A percentile compares a stretch with the other conserved stretches of the same genome.
Evolutionary conservation across 2,113 vertebrate genomes (phyloP).

Genomic region (Chitala chitala): DNA sequence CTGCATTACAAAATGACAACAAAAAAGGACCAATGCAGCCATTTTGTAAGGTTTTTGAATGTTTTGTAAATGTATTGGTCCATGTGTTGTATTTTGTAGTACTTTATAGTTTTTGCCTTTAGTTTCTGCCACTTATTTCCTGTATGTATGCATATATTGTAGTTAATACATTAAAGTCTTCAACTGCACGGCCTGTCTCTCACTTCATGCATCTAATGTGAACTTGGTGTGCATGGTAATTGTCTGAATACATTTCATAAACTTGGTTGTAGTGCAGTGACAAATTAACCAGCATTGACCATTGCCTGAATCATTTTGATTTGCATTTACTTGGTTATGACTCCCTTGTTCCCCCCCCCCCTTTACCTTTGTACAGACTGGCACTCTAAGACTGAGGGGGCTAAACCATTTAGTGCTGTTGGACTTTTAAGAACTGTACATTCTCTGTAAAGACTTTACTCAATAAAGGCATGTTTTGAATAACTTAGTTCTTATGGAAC

Average conservation of each 20-base stretch:
- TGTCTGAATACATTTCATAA: background rate
- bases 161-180: conserved; percentile 89
- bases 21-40: conserved; percentile 85
- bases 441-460: background rate
- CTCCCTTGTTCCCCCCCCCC: too few species aligned
- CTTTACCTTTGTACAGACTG: background rate
- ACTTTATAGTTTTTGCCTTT: conserved; percentile 85
- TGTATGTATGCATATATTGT: conserved; percentile 89
- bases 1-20: conserved; percentile 61
- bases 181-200: conserved; percentile 54
- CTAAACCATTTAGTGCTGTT: background rate
- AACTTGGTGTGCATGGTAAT: background rate
- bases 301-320: conserved; percentile 11
- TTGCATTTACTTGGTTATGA: background rate
- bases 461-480: conserved; percentile 9
- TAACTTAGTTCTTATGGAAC: conserved; percentile 4
- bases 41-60: conserved; percentile 96
- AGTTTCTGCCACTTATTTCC: conserved; percentile 83
- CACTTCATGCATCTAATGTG: conserved; percentile 33
- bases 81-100: conserved; percentile 94
- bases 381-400: background rate
- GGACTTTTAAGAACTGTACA: conserved; percentile 10
- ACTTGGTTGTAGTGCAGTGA: background rate
- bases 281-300: background rate
- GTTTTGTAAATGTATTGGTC: conserved; percentile 97